These are phyloP conservation scores for Hetaerina americana DNA, from an alignment of 1,140 invertebrate genomes.

Conservation along the genomic window DNA sequence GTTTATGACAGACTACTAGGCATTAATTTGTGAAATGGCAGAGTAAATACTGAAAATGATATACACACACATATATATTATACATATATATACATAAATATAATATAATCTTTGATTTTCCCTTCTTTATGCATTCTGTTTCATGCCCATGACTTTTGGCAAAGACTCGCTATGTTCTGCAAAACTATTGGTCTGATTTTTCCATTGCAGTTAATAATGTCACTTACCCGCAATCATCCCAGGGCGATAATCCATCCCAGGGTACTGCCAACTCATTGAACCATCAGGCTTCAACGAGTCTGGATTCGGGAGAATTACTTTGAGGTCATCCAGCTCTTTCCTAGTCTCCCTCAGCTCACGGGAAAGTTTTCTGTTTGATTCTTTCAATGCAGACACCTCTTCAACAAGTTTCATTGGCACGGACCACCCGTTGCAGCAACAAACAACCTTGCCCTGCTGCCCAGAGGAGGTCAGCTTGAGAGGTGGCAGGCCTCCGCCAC, in stretches of 20 bases:
- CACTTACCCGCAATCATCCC: not conserved
- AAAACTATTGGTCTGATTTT: too few species aligned
- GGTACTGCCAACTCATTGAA: not conserved
- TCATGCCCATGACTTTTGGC: too few species aligned
- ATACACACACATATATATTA: too few species aligned
- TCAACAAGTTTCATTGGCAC: not conserved
- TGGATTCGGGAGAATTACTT: not conserved
- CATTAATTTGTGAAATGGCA: too few species aligned
- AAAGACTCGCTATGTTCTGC: too few species aligned
- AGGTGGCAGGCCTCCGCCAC: not conserved
- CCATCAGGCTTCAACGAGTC: not conserved
- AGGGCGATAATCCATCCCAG: not conserved
- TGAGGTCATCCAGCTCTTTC: not conserved
- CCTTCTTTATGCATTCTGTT: too few species aligned
- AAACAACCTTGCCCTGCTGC: not conserved
- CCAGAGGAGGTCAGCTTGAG: not conserved
- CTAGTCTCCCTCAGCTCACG: not conserved
- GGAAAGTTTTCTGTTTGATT: not conserved
- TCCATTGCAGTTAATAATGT: too few species aligned
- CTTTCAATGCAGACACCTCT: not conserved
- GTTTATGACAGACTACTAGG: too few species aligned
- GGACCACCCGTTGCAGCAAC: not conserved
- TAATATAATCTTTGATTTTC: too few species aligned
- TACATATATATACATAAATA: too few species aligned
- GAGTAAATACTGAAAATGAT: too few species aligned